Conservation (phyloP, 2,113 vertebrate genomes). For the Motacilla tschutschensis region DNA sequence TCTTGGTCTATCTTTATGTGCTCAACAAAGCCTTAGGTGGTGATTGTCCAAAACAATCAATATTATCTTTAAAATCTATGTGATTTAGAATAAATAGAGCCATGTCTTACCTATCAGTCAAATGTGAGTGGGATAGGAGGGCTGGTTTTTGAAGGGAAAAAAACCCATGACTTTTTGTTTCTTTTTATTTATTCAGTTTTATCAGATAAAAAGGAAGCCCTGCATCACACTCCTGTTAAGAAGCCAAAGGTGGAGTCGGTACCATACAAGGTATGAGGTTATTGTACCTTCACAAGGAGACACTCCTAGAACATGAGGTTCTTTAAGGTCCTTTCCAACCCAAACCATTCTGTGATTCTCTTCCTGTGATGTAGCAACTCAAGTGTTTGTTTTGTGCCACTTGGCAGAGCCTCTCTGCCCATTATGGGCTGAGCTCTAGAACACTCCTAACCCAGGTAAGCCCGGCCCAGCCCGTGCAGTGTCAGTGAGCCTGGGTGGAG, state of each 20-base stretch:
- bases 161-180: neutral
- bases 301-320: neutral
- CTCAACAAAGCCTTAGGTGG: neutral
- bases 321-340: neutral
- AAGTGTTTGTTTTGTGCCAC: neutral
- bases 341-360: neutral
- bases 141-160: neutral
- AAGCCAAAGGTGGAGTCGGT: slow-evolving; percentile 86
- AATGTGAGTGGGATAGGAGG: neutral
- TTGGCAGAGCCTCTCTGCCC: neutral
- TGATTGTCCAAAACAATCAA: neutral
- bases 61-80: neutral
- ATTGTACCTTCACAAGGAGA: neutral
- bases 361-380: neutral
- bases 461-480: neutral
- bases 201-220: slow-evolving; percentile 87
- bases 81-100: neutral
- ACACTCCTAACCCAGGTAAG: neutral
- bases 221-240: slow-evolving; percentile 77
- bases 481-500: neutral
- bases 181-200: slow-evolving; percentile 77
- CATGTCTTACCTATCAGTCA: neutral
- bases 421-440: neutral
- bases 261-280: slow-evolving; percentile 80
- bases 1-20: neutral